Evolutionary conservation across 2,888 invertebrate species (phyloP), one percentile per base, ranked within the genome.

Genomic region (Polydrusus pterygomalis): DNA sequence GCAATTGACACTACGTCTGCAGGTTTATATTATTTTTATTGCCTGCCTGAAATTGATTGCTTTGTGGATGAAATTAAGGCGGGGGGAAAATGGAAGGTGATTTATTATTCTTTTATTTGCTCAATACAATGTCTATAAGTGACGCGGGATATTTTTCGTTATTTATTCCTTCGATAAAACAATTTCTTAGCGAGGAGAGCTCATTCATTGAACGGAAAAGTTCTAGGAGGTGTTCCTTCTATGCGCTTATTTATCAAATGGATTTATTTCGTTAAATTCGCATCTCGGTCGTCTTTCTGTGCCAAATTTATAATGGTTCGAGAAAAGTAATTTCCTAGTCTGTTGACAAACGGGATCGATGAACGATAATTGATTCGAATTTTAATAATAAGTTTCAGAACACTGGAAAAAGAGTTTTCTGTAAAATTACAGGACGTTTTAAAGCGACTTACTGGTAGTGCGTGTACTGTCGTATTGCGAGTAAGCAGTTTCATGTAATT

Each of bases 1-100:
- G 85, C 86, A 87, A 87, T 87, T 86, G 87, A 87, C 87, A 87
- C 86, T 85, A 82, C 85, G 85, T 84, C 85, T 85, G 84, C 86
- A 86, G 86, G 86, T 86, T 86, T 85, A 85, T 86, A 85, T 86
- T 85, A 86, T 86, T 86, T 86, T 86, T 86, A 86, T 86, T 82
- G 84, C 83, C 77, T 65, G 80, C 80, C 83, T 83, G 83, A 80
- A 84, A 85, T 84, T 84, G 85, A 85, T 84, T 83, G 84, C 84
- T 84, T 75, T 76, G 82, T 79, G 83, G 78, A 78, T 77, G 74
- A 74, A 84, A 84, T 84, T 84, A 84, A 83, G 83, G 80, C 81
- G 80, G 83, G 83, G 81, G 81, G 79, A 79, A 80, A 70, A 64
- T 65, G 70, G 77, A 75, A 82, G 83, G 83, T 84, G 84, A 85